Evolutionary conservation across 1,140 invertebrate genomes (phyloP).

Genomic region (Penaeus vannamei): DNA sequence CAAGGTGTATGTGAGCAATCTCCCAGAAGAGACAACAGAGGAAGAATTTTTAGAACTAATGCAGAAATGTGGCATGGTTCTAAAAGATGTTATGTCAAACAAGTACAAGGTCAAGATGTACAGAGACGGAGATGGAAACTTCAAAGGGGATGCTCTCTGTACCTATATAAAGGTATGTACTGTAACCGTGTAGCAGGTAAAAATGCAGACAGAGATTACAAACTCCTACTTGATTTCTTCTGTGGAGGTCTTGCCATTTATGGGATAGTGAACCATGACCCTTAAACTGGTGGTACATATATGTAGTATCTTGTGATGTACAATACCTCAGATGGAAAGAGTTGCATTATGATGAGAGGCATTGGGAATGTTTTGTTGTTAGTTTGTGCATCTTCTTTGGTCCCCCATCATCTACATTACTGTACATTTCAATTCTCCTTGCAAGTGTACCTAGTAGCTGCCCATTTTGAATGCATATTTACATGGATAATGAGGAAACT

Average conservation of each 20-base stretch:
- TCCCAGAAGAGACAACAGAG: slow-evolving; percentile 91
- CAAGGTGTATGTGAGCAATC: slow-evolving; percentile 96
- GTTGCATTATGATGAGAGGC: too few species aligned
- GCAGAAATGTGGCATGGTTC: slow-evolving; percentile 96
- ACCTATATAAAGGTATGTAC: slow-evolving; percentile 91
- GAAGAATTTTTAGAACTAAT: slow-evolving; percentile 93
- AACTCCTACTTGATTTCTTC: neutral
- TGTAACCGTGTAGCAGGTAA: neutral
- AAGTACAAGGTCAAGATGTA: slow-evolving; percentile 97
- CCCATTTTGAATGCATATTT: too few species aligned
- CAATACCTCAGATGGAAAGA: too few species aligned
- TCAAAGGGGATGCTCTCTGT: slow-evolving; percentile 97
- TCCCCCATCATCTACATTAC: too few species aligned
- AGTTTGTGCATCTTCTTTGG: too few species aligned
- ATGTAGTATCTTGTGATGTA: too few species aligned
- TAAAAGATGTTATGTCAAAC: slow-evolving; percentile 85
- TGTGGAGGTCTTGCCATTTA: neutral
- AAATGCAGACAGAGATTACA: neutral
- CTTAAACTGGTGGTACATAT: too few species aligned
- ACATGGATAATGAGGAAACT: too few species aligned
- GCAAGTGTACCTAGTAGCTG: too few species aligned
- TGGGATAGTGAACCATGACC: too few species aligned
- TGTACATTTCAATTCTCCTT: too few species aligned
- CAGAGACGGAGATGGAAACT: slow-evolving; percentile 84
- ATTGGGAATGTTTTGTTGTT: too few species aligned